phyloP scores from a whole-genome alignment of 2,888 invertebrate genomes.

The Strigamia crassipes region DNA sequence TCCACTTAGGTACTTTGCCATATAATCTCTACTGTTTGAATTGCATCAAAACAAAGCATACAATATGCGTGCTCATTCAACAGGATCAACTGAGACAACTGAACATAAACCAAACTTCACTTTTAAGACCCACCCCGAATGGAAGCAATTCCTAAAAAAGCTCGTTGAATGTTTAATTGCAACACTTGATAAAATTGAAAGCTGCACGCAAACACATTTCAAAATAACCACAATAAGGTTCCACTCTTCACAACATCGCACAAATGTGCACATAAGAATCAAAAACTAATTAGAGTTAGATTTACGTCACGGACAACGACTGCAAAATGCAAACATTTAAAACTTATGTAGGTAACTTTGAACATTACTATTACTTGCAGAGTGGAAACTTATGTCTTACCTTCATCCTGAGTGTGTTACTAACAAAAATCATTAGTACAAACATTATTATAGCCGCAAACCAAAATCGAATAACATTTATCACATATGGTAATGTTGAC shows the following conservation, averaged over 20 bases:
- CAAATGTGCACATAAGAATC: no score
- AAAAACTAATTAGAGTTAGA: no score
- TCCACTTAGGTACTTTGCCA: neutral
- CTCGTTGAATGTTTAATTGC: conserved; percentile 28
- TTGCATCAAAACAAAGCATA: neutral
- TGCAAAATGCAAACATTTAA: neutral
- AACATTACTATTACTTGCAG: neutral
- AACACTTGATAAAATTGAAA: conserved; percentile 31
- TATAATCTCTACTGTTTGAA: neutral
- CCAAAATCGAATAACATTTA: neutral
- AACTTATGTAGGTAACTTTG: neutral
- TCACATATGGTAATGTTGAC: conserved; percentile 2
- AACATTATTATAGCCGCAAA: neutral
- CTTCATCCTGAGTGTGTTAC: conserved; percentile 43
- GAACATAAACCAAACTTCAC: conserved; percentile 16
- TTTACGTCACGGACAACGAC: no score
- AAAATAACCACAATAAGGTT: neutral
- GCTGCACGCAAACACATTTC: neutral
- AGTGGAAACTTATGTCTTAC: conserved; percentile 44
- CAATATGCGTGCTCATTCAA: neutral
- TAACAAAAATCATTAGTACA: conserved; percentile 33
- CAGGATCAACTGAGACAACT: neutral
- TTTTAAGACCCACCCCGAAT: neutral
- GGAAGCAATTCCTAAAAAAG: conserved; percentile 3
- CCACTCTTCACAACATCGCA: neutral